These are phyloP conservation scores for Drosophila ustulata DNA, from an alignment of 2,888 invertebrate species.

Conservation along the genomic window DNA sequence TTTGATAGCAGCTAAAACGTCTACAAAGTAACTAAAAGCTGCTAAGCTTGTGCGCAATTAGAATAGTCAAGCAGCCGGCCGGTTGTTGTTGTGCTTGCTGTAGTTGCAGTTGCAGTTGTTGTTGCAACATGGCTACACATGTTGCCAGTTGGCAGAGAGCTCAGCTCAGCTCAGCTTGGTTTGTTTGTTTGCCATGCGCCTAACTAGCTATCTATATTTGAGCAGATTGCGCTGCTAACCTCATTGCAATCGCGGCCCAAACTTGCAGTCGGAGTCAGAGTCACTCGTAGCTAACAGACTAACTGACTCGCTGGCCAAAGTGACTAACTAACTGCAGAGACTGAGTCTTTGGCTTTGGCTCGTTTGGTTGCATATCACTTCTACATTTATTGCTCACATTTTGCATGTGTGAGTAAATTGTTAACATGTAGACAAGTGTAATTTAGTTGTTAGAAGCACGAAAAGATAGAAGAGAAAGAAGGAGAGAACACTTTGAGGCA, in stretches of 20 bases:
- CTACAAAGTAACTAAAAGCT: slow-evolving; percentile 79
- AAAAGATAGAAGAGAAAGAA: slow-evolving; percentile 14
- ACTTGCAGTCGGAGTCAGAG: slow-evolving; percentile 23
- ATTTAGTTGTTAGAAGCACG: slow-evolving; percentile 74
- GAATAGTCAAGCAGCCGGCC: slow-evolving; percentile 60
- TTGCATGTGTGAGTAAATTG: slow-evolving; percentile 66
- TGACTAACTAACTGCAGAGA: slow-evolving; percentile 53
- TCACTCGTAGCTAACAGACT: slow-evolving; percentile 42
- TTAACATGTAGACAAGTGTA: slow-evolving; percentile 81
- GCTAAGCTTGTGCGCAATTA: slow-evolving; percentile 81
- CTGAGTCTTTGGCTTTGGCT: slow-evolving; percentile 31
- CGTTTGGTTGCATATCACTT: slow-evolving; percentile 68
- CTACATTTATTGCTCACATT: slow-evolving; percentile 66
- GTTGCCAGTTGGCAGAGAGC: slow-evolving; percentile 59
- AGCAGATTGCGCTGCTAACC: slow-evolving; percentile 81
- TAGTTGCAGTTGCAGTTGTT: slow-evolving; percentile 30
- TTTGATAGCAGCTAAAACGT: slow-evolving; percentile 76
- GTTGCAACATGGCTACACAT: slow-evolving; percentile 75
- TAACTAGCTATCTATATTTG: slow-evolving; percentile 81
- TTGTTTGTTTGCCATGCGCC: slow-evolving; percentile 54
- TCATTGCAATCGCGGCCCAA: slow-evolving; percentile 72
- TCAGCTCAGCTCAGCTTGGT: slow-evolving; percentile 28
- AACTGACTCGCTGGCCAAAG: slow-evolving; percentile 51
- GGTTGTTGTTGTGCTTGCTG: slow-evolving; percentile 30
- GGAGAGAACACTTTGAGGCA: slow-evolving; percentile 51